Percentiles rank a stretch among this genome's conserved stretches.
phyloP scores from a whole-genome alignment of 2,113 vertebrate genomes.

The Xiphophorus hellerii region DNA sequence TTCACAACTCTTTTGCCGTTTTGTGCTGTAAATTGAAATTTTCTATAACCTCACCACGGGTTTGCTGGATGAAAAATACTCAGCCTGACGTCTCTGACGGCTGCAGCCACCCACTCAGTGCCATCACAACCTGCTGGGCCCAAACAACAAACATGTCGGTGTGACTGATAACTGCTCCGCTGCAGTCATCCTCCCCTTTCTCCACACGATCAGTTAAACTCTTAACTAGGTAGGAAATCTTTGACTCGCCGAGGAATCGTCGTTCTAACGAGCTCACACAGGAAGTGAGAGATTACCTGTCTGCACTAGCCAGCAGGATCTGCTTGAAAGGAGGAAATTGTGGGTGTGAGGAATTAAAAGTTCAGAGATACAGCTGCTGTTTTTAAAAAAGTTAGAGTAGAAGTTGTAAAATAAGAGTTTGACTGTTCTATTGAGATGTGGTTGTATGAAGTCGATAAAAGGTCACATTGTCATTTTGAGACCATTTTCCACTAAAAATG shows the following conservation, averaged over 20 bases:
- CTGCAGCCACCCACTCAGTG: constrained; percentile 43
- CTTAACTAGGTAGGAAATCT: constrained; percentile 53
- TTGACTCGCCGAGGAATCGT: constrained; percentile 24
- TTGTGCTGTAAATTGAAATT: neutral
- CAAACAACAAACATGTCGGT: constrained; percentile 30
- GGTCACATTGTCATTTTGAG: too few species aligned
- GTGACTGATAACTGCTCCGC: constrained; percentile 49
- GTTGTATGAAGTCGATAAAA: too few species aligned
- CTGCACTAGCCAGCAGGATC: constrained; percentile 27
- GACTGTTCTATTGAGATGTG: neutral
- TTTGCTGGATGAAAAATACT: constrained; percentile 47
- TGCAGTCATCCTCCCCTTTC: constrained; percentile 41
- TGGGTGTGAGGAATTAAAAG: neutral
- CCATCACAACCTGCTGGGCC: constrained; percentile 45
- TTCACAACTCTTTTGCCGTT: constrained; percentile 10
- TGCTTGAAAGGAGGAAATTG: constrained; percentile 24
- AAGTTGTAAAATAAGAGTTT: neutral
- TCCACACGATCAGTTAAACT: constrained; percentile 19
- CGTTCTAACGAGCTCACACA: constrained; percentile 51
- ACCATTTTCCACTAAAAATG: too few species aligned
- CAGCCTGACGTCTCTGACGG: constrained; percentile 54
- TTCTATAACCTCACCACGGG: constrained; percentile 29
- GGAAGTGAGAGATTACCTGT: constrained; percentile 38
- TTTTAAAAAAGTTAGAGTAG: too few species aligned
- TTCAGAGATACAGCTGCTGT: too few species aligned